Base-by-base conservation (phyloP, 2,888 invertebrate genomes). In the Lysandra bellargus region DNA sequence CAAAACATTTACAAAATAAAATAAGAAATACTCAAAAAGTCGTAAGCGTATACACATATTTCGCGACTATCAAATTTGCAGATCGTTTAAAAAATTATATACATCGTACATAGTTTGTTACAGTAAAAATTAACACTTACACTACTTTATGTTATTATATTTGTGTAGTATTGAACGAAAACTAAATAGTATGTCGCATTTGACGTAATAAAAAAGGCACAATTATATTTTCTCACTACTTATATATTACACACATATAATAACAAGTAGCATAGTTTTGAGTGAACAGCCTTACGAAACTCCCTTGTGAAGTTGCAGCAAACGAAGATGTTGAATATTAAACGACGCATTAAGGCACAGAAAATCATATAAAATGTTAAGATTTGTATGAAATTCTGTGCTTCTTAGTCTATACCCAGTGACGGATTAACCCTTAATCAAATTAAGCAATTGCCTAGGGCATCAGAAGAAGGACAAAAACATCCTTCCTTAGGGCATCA, bases 101-200 rank as follows among this genome's bases (percentile, higher is more conserved):
- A 76, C 76, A 76, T 33, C 76, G 33, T 76, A 57, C 33, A 53
- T 76, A 33, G 49, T 53, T 75, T 72, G 14, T n/a, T 76, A 76
- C 76, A 57, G 30, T 75, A 44, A 76, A 76, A 57, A 57, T 76
- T 76, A 74, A 76, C 76, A 57, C 14, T 76, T 57, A 76, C 76
- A 57, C 53, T 75, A 44, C 53, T 76, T 76, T 53, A 57, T 44
- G 23, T n/a, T 40, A 40, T 76, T 17, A 76, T 57, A 76, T 57
- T 53, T 76, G 53, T 76, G 76, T 30, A 76, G 33, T 76, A 57
- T 57, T 53, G 53, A 17, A 53, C 33, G 33, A 76, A 57, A 53
- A 76, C 14, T 33, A 69, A 69, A 33, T 4, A 23, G 9, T 40
- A 44, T 44, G 6, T 74, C 9, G 40, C 23, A 74, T 74, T 74